Percentiles rank a stretch among this genome's conserved stretches.
These are phyloP conservation scores for Amiota mariae DNA, from an alignment of 2,888 invertebrate species.

Conservation along the genomic window DNA sequence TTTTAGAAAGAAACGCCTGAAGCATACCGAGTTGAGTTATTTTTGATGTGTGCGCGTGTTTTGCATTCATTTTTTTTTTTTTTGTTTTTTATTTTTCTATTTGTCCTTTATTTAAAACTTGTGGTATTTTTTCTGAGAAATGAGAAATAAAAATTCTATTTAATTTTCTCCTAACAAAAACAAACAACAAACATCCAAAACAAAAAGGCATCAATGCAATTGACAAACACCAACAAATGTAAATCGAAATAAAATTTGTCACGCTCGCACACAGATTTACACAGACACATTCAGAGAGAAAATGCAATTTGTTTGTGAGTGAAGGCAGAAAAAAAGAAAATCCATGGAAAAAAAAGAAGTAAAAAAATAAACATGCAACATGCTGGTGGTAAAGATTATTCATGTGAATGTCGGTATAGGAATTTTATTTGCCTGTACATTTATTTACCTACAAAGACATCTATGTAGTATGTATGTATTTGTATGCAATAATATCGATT, in stretches of 20 bases:
- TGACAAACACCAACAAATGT: slow-evolving; percentile 11
- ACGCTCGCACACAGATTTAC: slow-evolving; percentile 17
- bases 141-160: background rate
- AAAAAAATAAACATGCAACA: background rate
- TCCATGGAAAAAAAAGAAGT: background rate
- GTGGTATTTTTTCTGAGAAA: slow-evolving; percentile 6
- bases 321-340: background rate
- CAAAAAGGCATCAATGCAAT: slow-evolving; percentile 5
- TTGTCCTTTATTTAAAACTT: background rate
- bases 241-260: slow-evolving; percentile 29
- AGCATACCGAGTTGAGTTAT: slow-evolving; percentile 3
- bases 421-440: no score
- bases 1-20: background rate
- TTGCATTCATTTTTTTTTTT: slow-evolving; percentile 14
- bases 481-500: background rate
- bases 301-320: slow-evolving; percentile 1
- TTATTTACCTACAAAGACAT: background rate
- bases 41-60: slow-evolving; percentile 26
- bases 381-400: background rate
- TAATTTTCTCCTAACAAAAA: background rate
- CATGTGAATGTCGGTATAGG: background rate
- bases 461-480: no score
- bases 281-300: background rate
- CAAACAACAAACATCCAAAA: background rate
- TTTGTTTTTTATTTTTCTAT: background rate